These are phyloP conservation scores for Eumaeus atala DNA, from an alignment of 1,140 invertebrate species.

Conservation along the genomic window DNA sequence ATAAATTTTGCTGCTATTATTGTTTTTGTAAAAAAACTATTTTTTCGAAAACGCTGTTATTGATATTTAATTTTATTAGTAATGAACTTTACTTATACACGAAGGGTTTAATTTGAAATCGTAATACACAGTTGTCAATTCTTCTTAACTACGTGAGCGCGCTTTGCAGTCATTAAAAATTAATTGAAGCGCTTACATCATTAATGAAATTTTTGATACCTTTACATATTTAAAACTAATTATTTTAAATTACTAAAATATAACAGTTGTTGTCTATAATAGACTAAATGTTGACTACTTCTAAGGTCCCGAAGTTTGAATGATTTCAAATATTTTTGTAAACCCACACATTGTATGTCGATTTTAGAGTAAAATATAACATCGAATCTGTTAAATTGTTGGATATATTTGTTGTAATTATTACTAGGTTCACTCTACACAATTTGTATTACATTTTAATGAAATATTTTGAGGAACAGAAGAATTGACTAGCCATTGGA, in stretches of 20 bases:
- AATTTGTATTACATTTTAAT: constrained; percentile 5
- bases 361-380: constrained; percentile 11
- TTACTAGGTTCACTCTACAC: constrained; percentile 6
- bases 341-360: constrained; percentile 10
- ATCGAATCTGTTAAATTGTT: constrained; percentile 10
- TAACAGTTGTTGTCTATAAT: constrained; percentile 44
- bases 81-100: too few species aligned
- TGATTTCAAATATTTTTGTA: constrained; percentile 14
- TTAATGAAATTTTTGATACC: constrained; percentile 53
- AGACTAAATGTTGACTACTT: constrained; percentile 69
- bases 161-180: background rate
- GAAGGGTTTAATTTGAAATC: too few species aligned
- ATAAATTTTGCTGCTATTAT: too few species aligned
- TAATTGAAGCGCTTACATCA: constrained; percentile 6
- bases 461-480: constrained; percentile 11
- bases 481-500: constrained; percentile 13
- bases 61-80: too few species aligned
- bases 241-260: constrained; percentile 15
- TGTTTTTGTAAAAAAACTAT: too few species aligned
- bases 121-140: background rate
- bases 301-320: constrained; percentile 39
- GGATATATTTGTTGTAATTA: constrained; percentile 4
- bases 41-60: too few species aligned
- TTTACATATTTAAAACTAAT: constrained; percentile 51
- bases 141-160: background rate